phyloP scores from a whole-genome alignment of 2,797 vertebrate genomes.

The Cuniculus paca region DNA sequence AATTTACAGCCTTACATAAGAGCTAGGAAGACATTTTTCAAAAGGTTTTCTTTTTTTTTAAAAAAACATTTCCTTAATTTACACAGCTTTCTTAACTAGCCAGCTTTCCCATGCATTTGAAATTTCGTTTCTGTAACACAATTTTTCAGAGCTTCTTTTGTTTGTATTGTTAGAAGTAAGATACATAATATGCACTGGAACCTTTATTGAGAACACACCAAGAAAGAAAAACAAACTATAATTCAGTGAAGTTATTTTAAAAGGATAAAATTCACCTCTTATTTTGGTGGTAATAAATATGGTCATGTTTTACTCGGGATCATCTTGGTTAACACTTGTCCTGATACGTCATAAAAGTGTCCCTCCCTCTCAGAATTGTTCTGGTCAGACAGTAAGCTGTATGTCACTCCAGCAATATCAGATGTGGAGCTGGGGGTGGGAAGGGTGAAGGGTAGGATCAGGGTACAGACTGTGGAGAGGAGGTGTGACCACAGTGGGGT shows the following conservation, averaged over 20 bases:
- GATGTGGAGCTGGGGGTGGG: not conserved
- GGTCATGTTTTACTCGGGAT: not conserved
- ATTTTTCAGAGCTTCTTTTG: conserved; percentile 13
- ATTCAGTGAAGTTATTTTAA: not conserved
- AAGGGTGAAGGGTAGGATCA: not conserved
- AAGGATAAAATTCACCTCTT: not conserved
- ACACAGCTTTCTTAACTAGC: not conserved
- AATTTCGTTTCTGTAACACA: not conserved
- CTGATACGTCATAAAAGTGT: not conserved
- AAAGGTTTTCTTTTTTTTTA: not conserved
- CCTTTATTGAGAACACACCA: not conserved
- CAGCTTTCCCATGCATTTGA: not conserved
- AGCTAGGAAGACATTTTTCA: not conserved
- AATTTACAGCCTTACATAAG: not conserved
- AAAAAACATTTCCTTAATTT: not conserved
- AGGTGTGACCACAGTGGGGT: not conserved
- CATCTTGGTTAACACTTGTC: not conserved
- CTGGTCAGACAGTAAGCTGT: not conserved
- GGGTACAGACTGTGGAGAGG: not conserved
- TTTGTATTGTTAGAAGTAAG: not conserved
- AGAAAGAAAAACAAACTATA: not conserved
- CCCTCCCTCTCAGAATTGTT: not conserved
- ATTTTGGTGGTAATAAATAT: not conserved
- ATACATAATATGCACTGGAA: not conserved
- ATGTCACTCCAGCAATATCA: not conserved